Evolutionary conservation across 2,797 vertebrate species (phyloP).

Genomic region (Spondyliosoma cantharus): DNA sequence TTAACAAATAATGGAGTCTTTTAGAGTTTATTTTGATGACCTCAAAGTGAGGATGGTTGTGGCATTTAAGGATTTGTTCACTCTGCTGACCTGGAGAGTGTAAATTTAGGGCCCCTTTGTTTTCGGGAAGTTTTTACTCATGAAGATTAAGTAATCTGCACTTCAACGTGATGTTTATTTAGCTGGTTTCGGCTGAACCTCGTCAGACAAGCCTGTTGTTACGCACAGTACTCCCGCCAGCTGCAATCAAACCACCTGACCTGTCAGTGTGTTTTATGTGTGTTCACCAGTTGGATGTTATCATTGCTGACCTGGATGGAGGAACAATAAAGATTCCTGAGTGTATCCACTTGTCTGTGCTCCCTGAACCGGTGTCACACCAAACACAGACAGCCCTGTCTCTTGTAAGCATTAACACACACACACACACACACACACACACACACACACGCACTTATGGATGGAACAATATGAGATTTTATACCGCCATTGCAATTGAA

Average conservation of each 20-base stretch:
- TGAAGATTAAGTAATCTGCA: slow-evolving; percentile 26
- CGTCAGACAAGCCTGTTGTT: slow-evolving; percentile 14
- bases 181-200: slow-evolving; percentile 40
- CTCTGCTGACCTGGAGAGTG: background rate
- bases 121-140: slow-evolving; percentile 38
- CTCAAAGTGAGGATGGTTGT: slow-evolving; percentile 7
- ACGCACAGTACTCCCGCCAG: slow-evolving; percentile 27
- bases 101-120: background rate
- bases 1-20: slow-evolving; percentile 16
- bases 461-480: too few relatives aligned
- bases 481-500: too few relatives aligned
- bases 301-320: slow-evolving; percentile 97
- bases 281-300: slow-evolving; percentile 92
- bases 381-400: slow-evolving; percentile 92
- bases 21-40: slow-evolving; percentile 32
- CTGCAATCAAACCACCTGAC: slow-evolving; percentile 56
- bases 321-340: slow-evolving; percentile 99
- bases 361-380: slow-evolving; percentile 94
- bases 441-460: background rate
- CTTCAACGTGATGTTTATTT: slow-evolving; percentile 40
- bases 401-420: slow-evolving; percentile 82
- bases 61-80: slow-evolving; percentile 13
- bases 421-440: slow-evolving; percentile 14
- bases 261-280: slow-evolving; percentile 53
- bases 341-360: slow-evolving; percentile 95